Evolutionary conservation across 1,140 invertebrate species (phyloP).

Genomic region (Rhopalosiphum maidis): DNA sequence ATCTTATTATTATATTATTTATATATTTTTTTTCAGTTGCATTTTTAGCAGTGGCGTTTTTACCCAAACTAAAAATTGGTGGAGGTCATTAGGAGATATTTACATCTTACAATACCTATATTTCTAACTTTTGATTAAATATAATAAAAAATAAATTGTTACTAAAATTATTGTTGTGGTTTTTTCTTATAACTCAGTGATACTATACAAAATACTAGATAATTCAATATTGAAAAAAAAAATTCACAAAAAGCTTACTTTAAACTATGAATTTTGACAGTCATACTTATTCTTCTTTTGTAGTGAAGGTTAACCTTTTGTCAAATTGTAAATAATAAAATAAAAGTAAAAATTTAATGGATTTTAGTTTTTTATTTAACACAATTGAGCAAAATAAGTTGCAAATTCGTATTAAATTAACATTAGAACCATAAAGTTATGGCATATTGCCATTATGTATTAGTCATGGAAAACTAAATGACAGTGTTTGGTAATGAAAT

Average conservation of each 20-base stretch:
- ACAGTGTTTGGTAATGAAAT: neutral
- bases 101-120: neutral
- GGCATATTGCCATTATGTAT: neutral
- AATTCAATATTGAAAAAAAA: neutral
- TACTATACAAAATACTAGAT: neutral
- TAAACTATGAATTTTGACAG: neutral
- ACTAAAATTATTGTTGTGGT: neutral
- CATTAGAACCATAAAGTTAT: neutral
- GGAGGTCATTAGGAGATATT: neutral
- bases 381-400: neutral
- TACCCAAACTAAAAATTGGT: conserved; percentile 34
- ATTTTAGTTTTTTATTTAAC: conserved; percentile 8
- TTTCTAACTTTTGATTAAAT: neutral
- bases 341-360: conserved; percentile 3
- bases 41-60: neutral
- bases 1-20: neutral
- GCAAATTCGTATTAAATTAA: conserved; percentile 2
- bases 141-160: neutral
- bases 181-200: neutral
- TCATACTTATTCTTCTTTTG: neutral
- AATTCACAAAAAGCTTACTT: neutral
- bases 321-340: neutral
- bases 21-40: conserved; percentile 3
- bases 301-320: neutral
- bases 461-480: neutral